Conservation (phyloP, 92 coral and sea anemone genomes). For the Palythoa grandiflora region DNA sequence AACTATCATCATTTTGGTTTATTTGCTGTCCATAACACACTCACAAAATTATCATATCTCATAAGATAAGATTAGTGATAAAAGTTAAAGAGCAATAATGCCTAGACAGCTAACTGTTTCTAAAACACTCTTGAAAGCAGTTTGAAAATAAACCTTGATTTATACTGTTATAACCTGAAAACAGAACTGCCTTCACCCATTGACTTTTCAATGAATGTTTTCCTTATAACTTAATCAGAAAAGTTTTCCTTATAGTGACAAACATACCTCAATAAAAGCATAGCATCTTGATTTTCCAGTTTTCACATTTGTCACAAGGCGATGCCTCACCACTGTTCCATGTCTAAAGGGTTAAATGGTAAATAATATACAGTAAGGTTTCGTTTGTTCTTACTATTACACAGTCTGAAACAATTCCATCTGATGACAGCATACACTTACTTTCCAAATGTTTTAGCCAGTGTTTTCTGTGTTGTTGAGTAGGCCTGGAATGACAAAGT, state of each 20-base stretch:
- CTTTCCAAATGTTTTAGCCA: slow-evolving; percentile 19
- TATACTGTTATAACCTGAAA: too few relatives aligned
- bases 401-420: background rate
- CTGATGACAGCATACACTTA: background rate
- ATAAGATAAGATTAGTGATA: too few relatives aligned
- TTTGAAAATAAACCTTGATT: too few relatives aligned
- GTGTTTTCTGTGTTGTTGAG: slow-evolving; percentile 35
- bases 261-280: slow-evolving; percentile 67
- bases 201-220: too few relatives aligned
- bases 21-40: too few relatives aligned
- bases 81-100: too few relatives aligned
- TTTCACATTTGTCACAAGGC: slow-evolving; percentile 52
- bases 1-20: too few relatives aligned
- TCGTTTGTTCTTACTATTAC: background rate
- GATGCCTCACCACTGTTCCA: slow-evolving; percentile 43
- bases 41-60: too few relatives aligned
- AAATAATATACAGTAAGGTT: background rate
- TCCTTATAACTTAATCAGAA: too few relatives aligned
- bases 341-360: slow-evolving; percentile 33
- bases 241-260: background rate
- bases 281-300: slow-evolving; percentile 65
- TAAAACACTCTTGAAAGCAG: too few relatives aligned
- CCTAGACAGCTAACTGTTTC: too few relatives aligned
- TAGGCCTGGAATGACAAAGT: background rate
- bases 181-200: too few relatives aligned